Evolutionary conservation across 92 coral and sea anemone species (phyloP), one percentile per base, ranked within the genome.

Genomic region (Porites rus): DNA sequence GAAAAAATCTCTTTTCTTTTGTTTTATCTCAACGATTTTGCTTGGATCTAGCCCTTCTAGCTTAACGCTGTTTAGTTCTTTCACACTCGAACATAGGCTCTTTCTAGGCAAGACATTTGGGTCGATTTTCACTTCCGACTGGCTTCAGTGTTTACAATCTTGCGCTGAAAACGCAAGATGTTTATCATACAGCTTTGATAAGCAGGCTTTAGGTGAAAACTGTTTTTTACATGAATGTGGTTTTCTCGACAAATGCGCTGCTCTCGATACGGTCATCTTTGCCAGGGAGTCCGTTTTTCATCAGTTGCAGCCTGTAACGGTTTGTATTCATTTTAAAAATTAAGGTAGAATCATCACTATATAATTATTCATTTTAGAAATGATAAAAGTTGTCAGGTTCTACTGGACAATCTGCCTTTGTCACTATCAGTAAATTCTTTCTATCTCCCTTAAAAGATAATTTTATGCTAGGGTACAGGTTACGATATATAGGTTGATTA

Each of bases 191-290:
- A 62, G 66, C 66, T 62, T 62, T 62, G 66, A 62, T 20, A 62
- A 17, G 66, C 66, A 62, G 20, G 18, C 66, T 18, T 7, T 7
- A 18, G 20, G 7, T 62, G 66, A 62, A 62, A 62, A 62, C n/a
- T 62, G 66, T 20, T n/a, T 62, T 62, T n/a, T 62, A 20, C 21
- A 62, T 62, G 66, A 62, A 62, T 62, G 66, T 62, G 66, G 66
- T 62, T 62, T 62, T n/a, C 18, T 17, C 66, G 20, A 62, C 66
- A 9, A 62, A 62, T 62, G 66, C 10, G 21, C 66, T 18, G 66
- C 66, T 16, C 66, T 62, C 16, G 7, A 62, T 14, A 62, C 66
- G 4, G 24, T 62, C 9, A 17, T 62, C 7, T 62, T 62, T 20
- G 17, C 66, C 66, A 62, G n/a, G 66, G 66, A 62, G 8, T 62